These are phyloP conservation scores for Drosophila albomicans DNA, from an alignment of 1,140 invertebrate genomes.

Conservation along the genomic window DNA sequence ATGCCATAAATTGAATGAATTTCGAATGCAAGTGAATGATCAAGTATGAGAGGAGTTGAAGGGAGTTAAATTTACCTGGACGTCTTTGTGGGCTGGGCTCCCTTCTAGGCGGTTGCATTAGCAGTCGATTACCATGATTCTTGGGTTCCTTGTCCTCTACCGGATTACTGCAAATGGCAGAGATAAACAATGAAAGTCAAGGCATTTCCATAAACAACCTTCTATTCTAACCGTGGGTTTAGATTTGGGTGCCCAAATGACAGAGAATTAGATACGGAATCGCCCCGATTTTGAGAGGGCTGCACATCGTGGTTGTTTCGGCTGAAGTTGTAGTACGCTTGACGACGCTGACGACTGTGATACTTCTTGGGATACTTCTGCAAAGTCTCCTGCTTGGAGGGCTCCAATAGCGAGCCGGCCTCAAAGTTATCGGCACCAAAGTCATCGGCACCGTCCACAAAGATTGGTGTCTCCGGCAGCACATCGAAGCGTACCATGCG, in stretches of 20 bases:
- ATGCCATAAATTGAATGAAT: constrained; percentile 4
- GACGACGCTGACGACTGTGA: constrained; percentile 62
- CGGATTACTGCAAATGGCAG: constrained; percentile 21
- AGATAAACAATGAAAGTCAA: neutral
- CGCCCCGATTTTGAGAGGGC: neutral
- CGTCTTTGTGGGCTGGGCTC: too few species aligned
- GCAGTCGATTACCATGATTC: too few species aligned
- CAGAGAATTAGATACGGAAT: constrained; percentile 18
- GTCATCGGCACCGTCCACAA: constrained; percentile 27
- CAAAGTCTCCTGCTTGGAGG: constrained; percentile 47
- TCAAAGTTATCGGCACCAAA: constrained; percentile 28
- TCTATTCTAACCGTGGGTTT: constrained; percentile 17
- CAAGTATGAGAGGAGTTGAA: too few species aligned
- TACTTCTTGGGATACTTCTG: constrained; percentile 71
- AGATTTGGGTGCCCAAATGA: constrained; percentile 9
- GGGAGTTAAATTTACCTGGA: too few species aligned
- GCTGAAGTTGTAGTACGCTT: constrained; percentile 2
- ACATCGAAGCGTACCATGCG: constrained; percentile 67
- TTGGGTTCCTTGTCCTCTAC: constrained; percentile 23
- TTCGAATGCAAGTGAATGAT: neutral
- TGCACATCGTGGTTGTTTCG: too few species aligned
- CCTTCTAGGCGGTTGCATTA: too few species aligned
- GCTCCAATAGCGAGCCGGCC: constrained; percentile 44
- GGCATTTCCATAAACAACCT: too few species aligned
- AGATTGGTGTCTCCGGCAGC: constrained; percentile 62